Conservation (phyloP, 2,797 vertebrate genomes). For the Cottoperca gobio region DNA sequence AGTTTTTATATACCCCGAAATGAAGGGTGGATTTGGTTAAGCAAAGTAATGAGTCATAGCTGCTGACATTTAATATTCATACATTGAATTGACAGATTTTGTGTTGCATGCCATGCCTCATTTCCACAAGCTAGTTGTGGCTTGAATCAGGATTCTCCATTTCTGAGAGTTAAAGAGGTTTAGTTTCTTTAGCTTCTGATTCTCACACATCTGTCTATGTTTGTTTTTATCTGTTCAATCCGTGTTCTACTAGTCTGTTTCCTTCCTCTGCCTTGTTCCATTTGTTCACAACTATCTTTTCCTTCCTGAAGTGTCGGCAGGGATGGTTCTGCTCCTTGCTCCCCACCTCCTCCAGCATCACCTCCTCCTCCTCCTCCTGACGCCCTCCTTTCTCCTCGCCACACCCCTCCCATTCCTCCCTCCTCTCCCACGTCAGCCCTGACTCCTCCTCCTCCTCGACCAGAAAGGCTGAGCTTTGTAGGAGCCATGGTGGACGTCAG, state of each 20-base stretch:
- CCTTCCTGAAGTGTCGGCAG: slow-evolving; percentile 51
- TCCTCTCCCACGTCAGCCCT: slow-evolving; percentile 28
- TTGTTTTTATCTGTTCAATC: not conserved
- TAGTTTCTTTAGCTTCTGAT: not conserved
- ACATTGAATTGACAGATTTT: not conserved
- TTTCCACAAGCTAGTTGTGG: not conserved
- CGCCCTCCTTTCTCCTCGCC: slow-evolving; percentile 23
- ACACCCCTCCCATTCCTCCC: slow-evolving; percentile 9
- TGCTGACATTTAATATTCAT: not conserved
- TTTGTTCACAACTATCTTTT: not conserved
- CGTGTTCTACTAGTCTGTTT: not conserved
- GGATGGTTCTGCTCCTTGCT: slow-evolving; percentile 53
- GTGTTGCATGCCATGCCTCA: not conserved
- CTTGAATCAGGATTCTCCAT: not conserved
- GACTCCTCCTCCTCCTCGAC: slow-evolving; percentile 30
- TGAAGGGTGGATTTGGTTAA: not conserved
- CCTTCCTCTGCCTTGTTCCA: not conserved
- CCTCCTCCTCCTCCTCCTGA: slow-evolving; percentile 18
- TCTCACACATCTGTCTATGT: not conserved
- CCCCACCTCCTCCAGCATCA: slow-evolving; percentile 37
- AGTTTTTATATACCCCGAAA: not conserved
- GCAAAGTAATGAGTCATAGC: not conserved
- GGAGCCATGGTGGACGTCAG: slow-evolving; percentile 92
- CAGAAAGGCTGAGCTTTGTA: slow-evolving; percentile 3
- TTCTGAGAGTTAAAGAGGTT: not conserved